Percentiles rank a stretch among this genome's conserved stretches.
Conservation (phyloP, 2,888 invertebrate species). For the Epinotia ramella region DNA sequence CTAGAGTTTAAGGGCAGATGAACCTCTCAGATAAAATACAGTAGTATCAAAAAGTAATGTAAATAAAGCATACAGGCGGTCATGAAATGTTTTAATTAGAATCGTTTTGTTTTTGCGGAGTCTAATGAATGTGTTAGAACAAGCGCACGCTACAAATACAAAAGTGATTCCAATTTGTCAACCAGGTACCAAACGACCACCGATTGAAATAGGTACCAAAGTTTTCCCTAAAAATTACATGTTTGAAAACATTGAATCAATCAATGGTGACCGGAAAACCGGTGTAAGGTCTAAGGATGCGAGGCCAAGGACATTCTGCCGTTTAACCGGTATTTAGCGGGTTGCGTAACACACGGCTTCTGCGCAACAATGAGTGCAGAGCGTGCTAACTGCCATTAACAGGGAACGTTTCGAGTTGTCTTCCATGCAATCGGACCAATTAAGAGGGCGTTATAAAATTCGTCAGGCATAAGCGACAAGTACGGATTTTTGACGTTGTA, state of each 20-base stretch:
- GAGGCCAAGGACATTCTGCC: conserved; percentile 25
- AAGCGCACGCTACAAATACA: too few relatives aligned
- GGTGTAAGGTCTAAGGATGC: conserved; percentile 26
- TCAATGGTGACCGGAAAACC: conserved; percentile 30
- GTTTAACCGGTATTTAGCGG: conserved; percentile 11
- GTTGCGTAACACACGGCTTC: conserved; percentile 6
- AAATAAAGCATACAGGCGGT: too few relatives aligned
- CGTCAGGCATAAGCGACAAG: too few relatives aligned
- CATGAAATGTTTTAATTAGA: not conserved
- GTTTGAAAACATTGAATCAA: conserved; percentile 2
- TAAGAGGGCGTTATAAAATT: too few relatives aligned
- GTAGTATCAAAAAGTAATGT: too few relatives aligned
- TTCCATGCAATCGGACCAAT: not conserved
- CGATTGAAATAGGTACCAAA: not conserved
- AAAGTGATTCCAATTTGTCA: not conserved
- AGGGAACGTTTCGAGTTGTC: not conserved
- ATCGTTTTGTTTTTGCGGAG: too few relatives aligned
- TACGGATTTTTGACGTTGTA: too few relatives aligned
- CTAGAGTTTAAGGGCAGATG: too few relatives aligned
- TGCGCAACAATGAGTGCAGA: conserved; percentile 12
- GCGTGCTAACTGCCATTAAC: conserved; percentile 13
- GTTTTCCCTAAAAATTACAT: not conserved
- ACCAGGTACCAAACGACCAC: not conserved
- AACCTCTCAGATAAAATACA: too few relatives aligned
- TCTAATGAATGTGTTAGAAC: too few relatives aligned